Conservation (phyloP, 2,797 vertebrate genomes). For the Galagoides demidoff region DNA sequence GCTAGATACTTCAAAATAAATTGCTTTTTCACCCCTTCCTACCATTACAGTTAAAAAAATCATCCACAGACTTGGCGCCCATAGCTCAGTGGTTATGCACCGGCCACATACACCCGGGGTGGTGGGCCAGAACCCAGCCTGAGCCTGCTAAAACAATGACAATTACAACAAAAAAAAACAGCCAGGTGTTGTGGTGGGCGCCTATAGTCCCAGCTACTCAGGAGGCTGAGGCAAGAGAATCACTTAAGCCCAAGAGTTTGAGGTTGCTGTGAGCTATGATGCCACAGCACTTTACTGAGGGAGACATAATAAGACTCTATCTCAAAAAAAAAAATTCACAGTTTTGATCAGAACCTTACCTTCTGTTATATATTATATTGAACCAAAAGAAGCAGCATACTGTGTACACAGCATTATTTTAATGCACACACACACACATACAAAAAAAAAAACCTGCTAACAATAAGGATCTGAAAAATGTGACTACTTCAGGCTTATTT, state of each 20-base stretch:
- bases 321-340: neutral
- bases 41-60: neutral
- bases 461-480: constrained; percentile 57
- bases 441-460: constrained; percentile 48
- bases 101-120: no score
- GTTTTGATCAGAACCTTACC: neutral
- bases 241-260: no score
- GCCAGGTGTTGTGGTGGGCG: no score
- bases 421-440: neutral
- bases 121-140: no score
- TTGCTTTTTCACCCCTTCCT: neutral
- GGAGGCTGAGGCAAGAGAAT: no score
- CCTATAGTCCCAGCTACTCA: no score
- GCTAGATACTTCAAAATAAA: constrained; percentile 37
- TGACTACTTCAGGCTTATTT: constrained; percentile 33
- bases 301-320: no score
- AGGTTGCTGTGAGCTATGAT: no score
- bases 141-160: no score
- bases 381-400: neutral
- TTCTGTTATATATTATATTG: neutral
- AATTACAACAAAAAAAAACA: no score
- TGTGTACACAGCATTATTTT: constrained; percentile 50
- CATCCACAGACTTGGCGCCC: neutral
- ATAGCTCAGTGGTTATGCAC: no score
- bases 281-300: no score